These are phyloP conservation scores for Trichonephila clavata DNA, from an alignment of 1,140 invertebrate genomes.

Conservation along the genomic window DNA sequence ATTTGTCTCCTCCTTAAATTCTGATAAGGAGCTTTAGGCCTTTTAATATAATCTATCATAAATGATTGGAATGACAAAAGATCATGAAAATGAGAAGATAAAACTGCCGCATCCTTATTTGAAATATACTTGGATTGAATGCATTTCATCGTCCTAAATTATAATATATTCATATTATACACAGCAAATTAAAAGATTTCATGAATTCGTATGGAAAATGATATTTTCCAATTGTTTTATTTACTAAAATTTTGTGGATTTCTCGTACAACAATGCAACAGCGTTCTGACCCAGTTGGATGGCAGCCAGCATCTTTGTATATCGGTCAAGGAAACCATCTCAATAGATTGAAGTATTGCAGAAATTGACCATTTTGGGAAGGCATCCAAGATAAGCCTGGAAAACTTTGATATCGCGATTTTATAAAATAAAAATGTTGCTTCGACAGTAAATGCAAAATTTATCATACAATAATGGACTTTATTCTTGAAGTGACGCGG, in stretches of 20 bases:
- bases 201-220: not conserved
- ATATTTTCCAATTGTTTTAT: conserved; percentile 42
- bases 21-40: too few relatives aligned
- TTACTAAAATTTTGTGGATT: conserved; percentile 28
- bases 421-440: conserved; percentile 42
- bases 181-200: not conserved
- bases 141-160: not conserved
- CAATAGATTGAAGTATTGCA: conserved; percentile 21
- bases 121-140: too few relatives aligned
- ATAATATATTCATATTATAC: not conserved
- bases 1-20: too few relatives aligned
- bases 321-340: conserved; percentile 70
- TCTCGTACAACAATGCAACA: conserved; percentile 56
- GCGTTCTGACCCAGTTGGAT: conserved; percentile 66
- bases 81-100: too few relatives aligned
- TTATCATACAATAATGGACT: conserved; percentile 26
- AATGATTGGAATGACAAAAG: too few relatives aligned
- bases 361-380: conserved; percentile 72
- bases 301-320: conserved; percentile 35
- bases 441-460: conserved; percentile 18
- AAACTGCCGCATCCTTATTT: too few relatives aligned
- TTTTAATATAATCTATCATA: too few relatives aligned
- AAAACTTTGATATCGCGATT: conserved; percentile 37
- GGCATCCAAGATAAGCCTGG: conserved; percentile 37
- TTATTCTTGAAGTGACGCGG: conserved; percentile 2